Base-by-base conservation (phyloP, 2,888 invertebrate species). In the Bursaphelenchus okinawaensis region DNA sequence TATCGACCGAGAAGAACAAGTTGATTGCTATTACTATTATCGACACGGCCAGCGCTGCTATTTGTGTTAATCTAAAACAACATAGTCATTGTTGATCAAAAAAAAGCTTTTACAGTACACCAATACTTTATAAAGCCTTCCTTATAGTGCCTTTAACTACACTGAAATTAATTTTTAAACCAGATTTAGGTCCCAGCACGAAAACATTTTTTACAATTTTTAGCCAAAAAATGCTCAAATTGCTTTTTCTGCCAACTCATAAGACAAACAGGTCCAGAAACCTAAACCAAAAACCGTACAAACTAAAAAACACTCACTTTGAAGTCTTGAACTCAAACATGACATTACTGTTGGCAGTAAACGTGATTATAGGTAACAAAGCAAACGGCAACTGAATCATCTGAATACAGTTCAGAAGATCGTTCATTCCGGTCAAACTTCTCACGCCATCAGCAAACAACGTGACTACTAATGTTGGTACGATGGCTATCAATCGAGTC, bases 311-410 rank as follows among this genome's bases (percentile, higher is more conserved):
- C 26, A 86, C 88, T 85, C 84, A 90, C 90, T 88, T 75, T 85
- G 90, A 90, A 84, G 90, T 91, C 29, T 87, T 88, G 83, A 92
- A 92, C 75, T 90, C 89, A 31, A 90, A 90, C 92, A 92, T 92
- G 55, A 92, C 89, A 55, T 87, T 85, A 3, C 84, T 83, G 73
- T 89, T 89, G 63, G 90, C 90, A 0, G 92, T 91, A 81, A 92
- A 91, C 0, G 91, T 91, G 65, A 92, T 88, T 0, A 90, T 89
- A 7, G 92, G 92, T 67, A 92, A 86, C 3, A 90, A 88, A 0
- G 92, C 92, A 83, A 92, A 92, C 0, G 92, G 92, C 70, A 92
- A 84, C 83, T 91, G 91, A 23, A 92, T 84, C 80, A 80, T 80
- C 64, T 80, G 80, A 1, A 80, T 74, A 51, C 79, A 78, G 84